Base-by-base conservation (phyloP, 2,113 vertebrate genomes). In the Odobenus rosmarus region DNA sequence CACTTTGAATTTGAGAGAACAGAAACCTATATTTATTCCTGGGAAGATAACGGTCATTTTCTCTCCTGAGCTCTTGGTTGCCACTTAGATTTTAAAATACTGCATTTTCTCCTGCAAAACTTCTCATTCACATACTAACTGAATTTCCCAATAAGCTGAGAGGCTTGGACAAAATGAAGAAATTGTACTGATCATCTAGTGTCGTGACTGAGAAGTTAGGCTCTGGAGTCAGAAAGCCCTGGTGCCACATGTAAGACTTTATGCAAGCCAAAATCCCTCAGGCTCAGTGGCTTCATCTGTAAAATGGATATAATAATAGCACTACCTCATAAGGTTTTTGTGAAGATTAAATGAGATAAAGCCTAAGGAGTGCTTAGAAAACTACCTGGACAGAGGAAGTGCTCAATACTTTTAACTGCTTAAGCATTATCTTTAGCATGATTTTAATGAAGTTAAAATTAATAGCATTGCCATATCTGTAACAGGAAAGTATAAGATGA, bases 341-440 rank as follows among this genome's bases (percentile, higher is more conserved):
- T 92, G 53, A 83, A 28, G 21, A 90, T 72, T 90, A 86, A 87
- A 72, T 83, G 36, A 87, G 62, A 64, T 86, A 39, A 90, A 83
- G 26, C 31, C 23, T 83, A 62, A 49, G 23, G 93, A 83, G 28
- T 67, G 3, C 33, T 74, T 88, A 26, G 33, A 88, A 84, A 79
- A 93, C 36, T 46, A 53, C 36, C 39, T 77, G 23, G 74, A 36
- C 21, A 79, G 61, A 91, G 53, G 31, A 88, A n/a, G 24, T 83
- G 5, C 46, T 93, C 69, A 71, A 53, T 93, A 64, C 28, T 77
- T 93, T 36, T 36, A 94, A 42, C 21, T n/a, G 33, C 46, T 55
- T 84, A 76, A 82, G 42, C 4, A 87, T 77, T 93, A 53, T 49
- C 49, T 82, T 82, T 49, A 82, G 51, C 67, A 77, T 87, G 49